A percentile compares a stretch with the other conserved stretches of the same genome.
Conservation (phyloP, 2,888 invertebrate species). For the Perdita meconis region DNA sequence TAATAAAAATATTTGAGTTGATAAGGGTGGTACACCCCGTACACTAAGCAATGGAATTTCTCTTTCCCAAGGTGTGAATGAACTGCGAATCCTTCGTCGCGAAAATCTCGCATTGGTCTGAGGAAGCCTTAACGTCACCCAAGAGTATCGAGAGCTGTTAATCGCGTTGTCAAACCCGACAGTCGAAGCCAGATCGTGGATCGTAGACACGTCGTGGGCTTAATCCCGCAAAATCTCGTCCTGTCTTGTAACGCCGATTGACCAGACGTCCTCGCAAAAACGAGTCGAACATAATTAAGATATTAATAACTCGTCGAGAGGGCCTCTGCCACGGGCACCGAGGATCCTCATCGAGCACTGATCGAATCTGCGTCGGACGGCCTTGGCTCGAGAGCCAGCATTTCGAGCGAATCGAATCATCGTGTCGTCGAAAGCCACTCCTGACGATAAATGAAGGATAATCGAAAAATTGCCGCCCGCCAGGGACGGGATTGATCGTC, state of each 20-base stretch:
- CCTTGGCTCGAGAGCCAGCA: constrained; percentile 41
- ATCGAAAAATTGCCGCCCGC: constrained; percentile 8
- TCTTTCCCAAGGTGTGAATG: no score
- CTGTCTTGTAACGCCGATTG: constrained; percentile 56
- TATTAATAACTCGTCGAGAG: constrained; percentile 65
- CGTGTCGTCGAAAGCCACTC: background rate
- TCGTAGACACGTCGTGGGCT: constrained; percentile 15
- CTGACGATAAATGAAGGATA: background rate
- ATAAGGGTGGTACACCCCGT: no score
- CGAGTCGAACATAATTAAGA: constrained; percentile 68
- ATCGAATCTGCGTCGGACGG: constrained; percentile 28
- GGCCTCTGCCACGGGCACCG: constrained; percentile 19
- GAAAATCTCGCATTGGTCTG: no score
- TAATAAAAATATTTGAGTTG: no score
- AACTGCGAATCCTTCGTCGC: no score
- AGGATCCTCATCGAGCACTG: constrained; percentile 9
- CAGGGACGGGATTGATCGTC: background rate
- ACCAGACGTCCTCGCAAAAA: constrained; percentile 72
- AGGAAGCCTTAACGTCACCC: no score
- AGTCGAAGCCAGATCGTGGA: background rate
- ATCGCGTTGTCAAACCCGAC: constrained; percentile 32
- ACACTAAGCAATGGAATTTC: no score
- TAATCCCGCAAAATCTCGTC: constrained; percentile 57
- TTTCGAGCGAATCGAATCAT: constrained; percentile 30
- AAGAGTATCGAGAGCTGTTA: constrained; percentile 15